These are phyloP conservation scores for Amblyopsis hoosieri DNA, from an alignment of 2,797 vertebrate species.

Conservation along the genomic window DNA sequence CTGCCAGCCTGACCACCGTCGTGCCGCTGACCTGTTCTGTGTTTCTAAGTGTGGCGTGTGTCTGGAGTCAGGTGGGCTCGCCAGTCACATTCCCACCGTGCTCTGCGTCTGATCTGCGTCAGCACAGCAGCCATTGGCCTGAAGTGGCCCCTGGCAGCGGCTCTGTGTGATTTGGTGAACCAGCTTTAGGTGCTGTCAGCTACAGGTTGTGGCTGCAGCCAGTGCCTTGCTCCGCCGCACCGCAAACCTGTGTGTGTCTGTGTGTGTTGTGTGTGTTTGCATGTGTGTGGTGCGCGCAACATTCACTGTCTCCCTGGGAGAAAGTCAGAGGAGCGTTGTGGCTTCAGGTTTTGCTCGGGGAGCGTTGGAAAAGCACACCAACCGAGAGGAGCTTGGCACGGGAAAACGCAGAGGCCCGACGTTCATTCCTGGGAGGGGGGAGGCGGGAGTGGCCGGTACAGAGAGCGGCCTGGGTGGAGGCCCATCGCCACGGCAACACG, in stretches of 20 bases:
- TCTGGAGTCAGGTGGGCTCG: too few relatives aligned
- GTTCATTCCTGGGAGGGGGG: not conserved
- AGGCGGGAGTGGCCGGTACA: too few relatives aligned
- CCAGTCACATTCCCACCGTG: not conserved
- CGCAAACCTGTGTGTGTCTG: too few relatives aligned
- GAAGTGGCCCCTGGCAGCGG: constrained; percentile 9
- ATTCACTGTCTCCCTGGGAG: constrained; percentile 3
- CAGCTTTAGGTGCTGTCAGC: constrained; percentile 20
- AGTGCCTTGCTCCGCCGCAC: not conserved
- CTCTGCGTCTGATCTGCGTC: not conserved
- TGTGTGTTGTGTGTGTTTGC: not conserved
- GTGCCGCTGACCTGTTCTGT: too few relatives aligned
- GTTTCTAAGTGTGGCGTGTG: too few relatives aligned
- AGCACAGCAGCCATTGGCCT: not conserved
- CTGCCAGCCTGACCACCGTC: too few relatives aligned
- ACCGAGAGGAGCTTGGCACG: constrained; percentile 14
- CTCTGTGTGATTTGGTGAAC: constrained; percentile 20
- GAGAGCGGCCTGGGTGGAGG: too few relatives aligned
- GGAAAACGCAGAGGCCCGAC: constrained; percentile 4
- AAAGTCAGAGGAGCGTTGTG: constrained; percentile 8
- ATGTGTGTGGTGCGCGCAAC: not conserved
- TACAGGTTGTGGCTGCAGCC: constrained; percentile 25
- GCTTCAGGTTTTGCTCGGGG: constrained; percentile 15
- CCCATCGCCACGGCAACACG: too few relatives aligned
- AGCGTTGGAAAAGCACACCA: constrained; percentile 17